These are phyloP conservation scores for Halictus ligatus DNA, from an alignment of 2,888 invertebrate genomes.

Conservation along the genomic window DNA sequence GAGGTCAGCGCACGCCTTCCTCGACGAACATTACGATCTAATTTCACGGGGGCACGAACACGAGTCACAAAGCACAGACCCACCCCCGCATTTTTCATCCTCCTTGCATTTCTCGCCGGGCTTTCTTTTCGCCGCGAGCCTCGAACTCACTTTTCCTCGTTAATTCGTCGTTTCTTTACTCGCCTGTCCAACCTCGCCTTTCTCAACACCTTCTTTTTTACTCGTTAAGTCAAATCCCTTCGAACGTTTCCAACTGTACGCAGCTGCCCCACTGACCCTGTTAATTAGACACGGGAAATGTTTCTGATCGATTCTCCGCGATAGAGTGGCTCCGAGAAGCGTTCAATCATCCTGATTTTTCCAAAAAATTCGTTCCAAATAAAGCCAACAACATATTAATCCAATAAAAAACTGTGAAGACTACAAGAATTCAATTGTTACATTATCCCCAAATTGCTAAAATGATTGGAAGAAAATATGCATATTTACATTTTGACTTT, in stretches of 20 bases:
- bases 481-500: too few relatives aligned
- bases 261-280: background rate
- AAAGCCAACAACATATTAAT: too few relatives aligned
- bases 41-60: constrained; percentile 9
- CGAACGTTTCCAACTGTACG: background rate
- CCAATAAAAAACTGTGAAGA: too few relatives aligned
- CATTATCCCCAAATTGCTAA: too few relatives aligned
- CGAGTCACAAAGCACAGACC: background rate
- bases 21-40: constrained; percentile 2
- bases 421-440: too few relatives aligned
- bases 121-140: background rate
- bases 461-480: background rate
- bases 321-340: background rate
- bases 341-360: background rate
- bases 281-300: background rate
- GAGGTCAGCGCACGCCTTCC: background rate
- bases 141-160: background rate
- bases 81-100: constrained; percentile 5
- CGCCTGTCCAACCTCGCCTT: background rate
- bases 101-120: background rate
- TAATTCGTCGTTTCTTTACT: background rate
- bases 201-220: background rate
- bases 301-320: background rate
- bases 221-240: constrained; percentile 1
- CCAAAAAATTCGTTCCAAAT: background rate